phyloP scores from a whole-genome alignment of 2,797 vertebrate species.

The Oryzias sinensis region DNA sequence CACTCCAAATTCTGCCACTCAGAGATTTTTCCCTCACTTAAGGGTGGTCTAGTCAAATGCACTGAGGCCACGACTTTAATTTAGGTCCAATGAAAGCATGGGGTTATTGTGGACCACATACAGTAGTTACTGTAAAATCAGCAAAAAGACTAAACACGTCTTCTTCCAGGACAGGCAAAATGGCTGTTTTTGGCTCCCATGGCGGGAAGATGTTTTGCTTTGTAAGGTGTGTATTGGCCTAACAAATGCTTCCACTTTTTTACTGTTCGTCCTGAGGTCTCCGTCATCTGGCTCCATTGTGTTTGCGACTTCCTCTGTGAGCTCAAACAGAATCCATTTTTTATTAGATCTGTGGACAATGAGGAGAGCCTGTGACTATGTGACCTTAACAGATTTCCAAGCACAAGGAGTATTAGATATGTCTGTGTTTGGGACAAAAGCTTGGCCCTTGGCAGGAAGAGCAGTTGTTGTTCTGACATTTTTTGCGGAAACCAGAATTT shows the following conservation, averaged over 20 bases:
- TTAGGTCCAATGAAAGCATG: constrained; percentile 70
- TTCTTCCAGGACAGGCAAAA: constrained; percentile 40
- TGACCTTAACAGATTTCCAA: constrained; percentile 61
- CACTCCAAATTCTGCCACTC: constrained; percentile 30
- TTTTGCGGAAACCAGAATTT: constrained; percentile 60
- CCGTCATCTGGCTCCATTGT: constrained; percentile 59
- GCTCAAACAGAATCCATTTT: constrained; percentile 41
- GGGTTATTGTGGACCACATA: constrained; percentile 61
- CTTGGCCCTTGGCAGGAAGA: constrained; percentile 61
- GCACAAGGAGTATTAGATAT: constrained; percentile 33
- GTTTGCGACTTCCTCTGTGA: constrained; percentile 49
- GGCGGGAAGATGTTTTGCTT: constrained; percentile 62
- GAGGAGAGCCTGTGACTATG: constrained; percentile 17
- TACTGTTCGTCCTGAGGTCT: constrained; percentile 52
- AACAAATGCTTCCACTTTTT: constrained; percentile 46
- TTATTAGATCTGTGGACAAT: constrained; percentile 12
- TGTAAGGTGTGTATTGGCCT: constrained; percentile 37
- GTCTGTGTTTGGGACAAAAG: constrained; percentile 8
- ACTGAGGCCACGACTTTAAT: constrained; percentile 63
- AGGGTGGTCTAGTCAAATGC: constrained; percentile 51
- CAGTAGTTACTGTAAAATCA: constrained; percentile 60
- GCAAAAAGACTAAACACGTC: constrained; percentile 46
- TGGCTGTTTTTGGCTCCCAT: constrained; percentile 31
- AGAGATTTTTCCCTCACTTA: constrained; percentile 37
- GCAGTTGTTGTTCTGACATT: constrained; percentile 75